Evolutionary conservation across 2,888 invertebrate genomes (phyloP).

Genomic region (Euphydryas editha): DNA sequence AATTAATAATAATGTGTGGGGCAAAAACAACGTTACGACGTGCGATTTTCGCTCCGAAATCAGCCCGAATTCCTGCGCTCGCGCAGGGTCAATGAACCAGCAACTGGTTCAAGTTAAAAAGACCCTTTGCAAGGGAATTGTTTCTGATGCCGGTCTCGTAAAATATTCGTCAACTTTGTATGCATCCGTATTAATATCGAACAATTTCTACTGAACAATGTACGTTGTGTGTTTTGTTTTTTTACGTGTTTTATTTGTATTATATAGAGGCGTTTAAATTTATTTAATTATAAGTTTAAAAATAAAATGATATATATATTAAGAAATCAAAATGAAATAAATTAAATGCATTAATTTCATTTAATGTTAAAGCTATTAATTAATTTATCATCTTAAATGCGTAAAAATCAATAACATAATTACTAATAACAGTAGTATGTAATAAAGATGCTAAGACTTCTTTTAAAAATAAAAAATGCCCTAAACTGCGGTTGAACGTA

Average conservation of each 20-base stretch:
- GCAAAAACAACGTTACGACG: conserved; percentile 76
- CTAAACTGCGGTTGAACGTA: not conserved
- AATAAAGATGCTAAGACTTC: too few relatives aligned
- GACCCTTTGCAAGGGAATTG: conserved; percentile 58
- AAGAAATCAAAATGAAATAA: too few relatives aligned
- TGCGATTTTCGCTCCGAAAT: conserved; percentile 77
- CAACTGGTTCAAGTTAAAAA: conserved; percentile 78
- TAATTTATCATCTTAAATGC: not conserved
- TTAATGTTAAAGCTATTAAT: too few relatives aligned
- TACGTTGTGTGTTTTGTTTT: not conserved
- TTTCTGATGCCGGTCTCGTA: conserved; percentile 34
- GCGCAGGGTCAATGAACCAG: conserved; percentile 60
- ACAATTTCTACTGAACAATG: too few relatives aligned
- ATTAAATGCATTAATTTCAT: too few relatives aligned
- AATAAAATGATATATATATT: too few relatives aligned
- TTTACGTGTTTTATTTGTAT: not conserved
- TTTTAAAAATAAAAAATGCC: not conserved
- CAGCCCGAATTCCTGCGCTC: conserved; percentile 71
- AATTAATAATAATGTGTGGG: conserved; percentile 77
- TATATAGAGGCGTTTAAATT: too few relatives aligned
- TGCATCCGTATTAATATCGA: conserved; percentile 24
- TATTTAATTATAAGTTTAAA: too few relatives aligned
- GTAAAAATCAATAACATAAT: not conserved
- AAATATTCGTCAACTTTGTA: conserved; percentile 34
- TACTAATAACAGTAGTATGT: not conserved